These are phyloP conservation scores for Ypsolopha sequella DNA, from an alignment of 2,888 invertebrate species.

Conservation along the genomic window DNA sequence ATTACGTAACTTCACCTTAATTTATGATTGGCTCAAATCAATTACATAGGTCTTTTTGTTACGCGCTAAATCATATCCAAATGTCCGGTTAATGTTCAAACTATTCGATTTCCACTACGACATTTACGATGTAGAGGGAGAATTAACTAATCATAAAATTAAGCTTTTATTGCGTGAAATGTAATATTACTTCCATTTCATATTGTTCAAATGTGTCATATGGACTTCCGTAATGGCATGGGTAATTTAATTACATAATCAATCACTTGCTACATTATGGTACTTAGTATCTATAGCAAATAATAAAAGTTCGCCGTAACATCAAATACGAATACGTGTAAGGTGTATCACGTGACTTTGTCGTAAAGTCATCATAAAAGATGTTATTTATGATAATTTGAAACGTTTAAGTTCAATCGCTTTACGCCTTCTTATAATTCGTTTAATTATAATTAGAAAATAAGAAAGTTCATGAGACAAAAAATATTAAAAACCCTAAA, in stretches of 20 bases:
- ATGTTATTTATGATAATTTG: too few relatives aligned
- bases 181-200: not conserved
- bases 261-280: too few relatives aligned
- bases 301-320: too few relatives aligned
- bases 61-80: not conserved
- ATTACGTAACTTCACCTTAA: not conserved
- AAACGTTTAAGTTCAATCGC: too few relatives aligned
- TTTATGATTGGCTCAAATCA: not conserved
- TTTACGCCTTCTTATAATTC: too few relatives aligned
- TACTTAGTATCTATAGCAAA: too few relatives aligned
- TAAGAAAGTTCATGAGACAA: too few relatives aligned
- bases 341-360: too few relatives aligned
- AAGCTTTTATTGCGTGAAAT: constrained; percentile 1
- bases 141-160: constrained; percentile 5
- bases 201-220: not conserved
- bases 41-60: not conserved
- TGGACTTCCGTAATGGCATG: not conserved
- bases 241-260: not conserved
- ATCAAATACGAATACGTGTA: too few relatives aligned
- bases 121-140: not conserved
- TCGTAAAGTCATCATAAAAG: too few relatives aligned
- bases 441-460: too few relatives aligned
- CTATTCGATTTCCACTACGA: not conserved
- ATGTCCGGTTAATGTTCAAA: not conserved
- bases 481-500: too few relatives aligned